Base-by-base conservation (phyloP, 2,797 vertebrate species). In the Pelobates cultripes region DNA sequence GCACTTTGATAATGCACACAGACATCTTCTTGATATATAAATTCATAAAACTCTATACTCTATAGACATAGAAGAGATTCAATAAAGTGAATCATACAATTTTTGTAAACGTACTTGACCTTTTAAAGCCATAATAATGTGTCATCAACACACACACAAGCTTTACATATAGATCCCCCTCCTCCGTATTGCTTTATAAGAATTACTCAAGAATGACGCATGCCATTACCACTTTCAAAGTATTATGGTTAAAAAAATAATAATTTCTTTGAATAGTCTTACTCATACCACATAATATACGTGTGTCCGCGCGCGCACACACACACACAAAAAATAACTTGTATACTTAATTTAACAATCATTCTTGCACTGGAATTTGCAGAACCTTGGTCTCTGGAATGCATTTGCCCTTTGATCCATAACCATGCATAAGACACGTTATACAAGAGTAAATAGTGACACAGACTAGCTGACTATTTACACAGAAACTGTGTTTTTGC, bases 341-440 rank as follows among this genome's bases (percentile, higher is more conserved):
- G 13, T 43, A 70, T 45, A 17, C 7, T 17, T 57, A 3, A 9
- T 70, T 43, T 15, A 70, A 2, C 43, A 44, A 45, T n/a, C 43
- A n/a, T 8, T 14, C 68, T 70, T 43, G n/a, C 66, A 9, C 15
- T 15, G 80, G 80, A 81, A 71, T 81, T 77, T 4, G 40, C 79
- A 79, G 64, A 64, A 41, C 67, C 43, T 77, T 82, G 84, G 73
- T 80, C 73, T 84, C 82, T 78, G 81, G 69, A 84, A 41, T 55
- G 17, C 13, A n/a, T 8, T 44, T 70, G 42, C 45, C 44, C 68
- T 43, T 70, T 70, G 68, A 70, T 70, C 7, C 42, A 70, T 44
- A 70, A 70, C 44, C 2, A 15, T 14, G 12, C 3, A 69, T 3
- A 43, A 13, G 41, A 43, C 8, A 43, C 8, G 66, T 68, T 68